Evolutionary conservation across 1,140 invertebrate genomes (phyloP), one percentile per base, ranked within the genome.

Genomic region (Atta cephalotes): DNA sequence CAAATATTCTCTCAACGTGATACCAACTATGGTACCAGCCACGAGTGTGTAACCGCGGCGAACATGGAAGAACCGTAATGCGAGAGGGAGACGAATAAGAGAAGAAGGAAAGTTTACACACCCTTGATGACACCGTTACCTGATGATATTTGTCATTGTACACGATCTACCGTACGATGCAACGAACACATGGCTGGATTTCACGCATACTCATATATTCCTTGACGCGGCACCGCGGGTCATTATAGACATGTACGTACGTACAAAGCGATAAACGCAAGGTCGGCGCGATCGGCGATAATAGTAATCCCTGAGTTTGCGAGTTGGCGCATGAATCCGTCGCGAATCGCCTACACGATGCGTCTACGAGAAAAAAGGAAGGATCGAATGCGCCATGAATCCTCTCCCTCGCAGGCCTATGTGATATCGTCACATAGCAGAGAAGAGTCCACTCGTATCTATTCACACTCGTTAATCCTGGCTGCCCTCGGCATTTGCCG

Each of bases 111-210:
- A 28, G 39, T 88, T 77, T 90, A 12, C 49, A 92, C 92, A 89
- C 90, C 88, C 91, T 91, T 86, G 90, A 87, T 72, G 88, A 88
- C 85, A 93, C 92, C 92, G 93, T 93, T 93, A 93, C 53, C 76
- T 87, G 79, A 71, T 66, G 35, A 82, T 60, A 28, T 25, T 74
- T 14, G 81, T 87, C 78, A 90, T 91, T 92, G 88, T 90, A 78
- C 77, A 66, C 76, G 76, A 87, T 85, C 88, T 88, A 87, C 87
- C 77, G 68, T 81, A 87, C 85, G 89, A 78, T 68, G 63, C 72
- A 62, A 62, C 70, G 85, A 84, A 85, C 79, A 60, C n/a, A 6
- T 84, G 80, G 60, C 51, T 62, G 68, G 56, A 53, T n/a, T 70
- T 66, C 76, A 72, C 79, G 82, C 74, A 51, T 45, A 25, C 71